These are phyloP conservation scores for Eufriesea mexicana DNA, from an alignment of 1,140 invertebrate genomes.

Conservation along the genomic window DNA sequence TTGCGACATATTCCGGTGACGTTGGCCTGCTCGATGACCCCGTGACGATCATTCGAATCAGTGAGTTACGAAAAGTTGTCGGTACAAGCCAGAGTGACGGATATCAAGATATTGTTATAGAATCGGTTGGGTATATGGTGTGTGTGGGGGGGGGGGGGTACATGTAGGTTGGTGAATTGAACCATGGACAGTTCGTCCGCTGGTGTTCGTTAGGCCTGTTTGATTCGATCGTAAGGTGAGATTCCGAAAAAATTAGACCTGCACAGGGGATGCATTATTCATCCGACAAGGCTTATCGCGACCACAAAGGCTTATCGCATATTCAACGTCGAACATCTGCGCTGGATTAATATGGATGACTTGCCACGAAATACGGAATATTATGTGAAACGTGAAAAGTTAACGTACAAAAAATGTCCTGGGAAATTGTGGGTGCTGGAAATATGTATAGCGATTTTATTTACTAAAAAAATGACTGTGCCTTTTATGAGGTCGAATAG, in stretches of 20 bases:
- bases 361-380: neutral
- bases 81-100: neutral
- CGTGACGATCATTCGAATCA: conserved; percentile 14
- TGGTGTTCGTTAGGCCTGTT: neutral
- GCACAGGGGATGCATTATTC: conserved; percentile 15
- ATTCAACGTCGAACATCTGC: conserved; percentile 21
- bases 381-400: too few relatives aligned
- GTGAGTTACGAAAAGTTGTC: neutral
- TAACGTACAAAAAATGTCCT: neutral
- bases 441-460: neutral
- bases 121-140: neutral
- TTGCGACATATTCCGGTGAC: conserved; percentile 23
- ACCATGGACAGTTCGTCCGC: neutral
- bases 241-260: conserved; percentile 13
- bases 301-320: neutral
- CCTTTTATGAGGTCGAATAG: neutral
- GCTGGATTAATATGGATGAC: conserved; percentile 25
- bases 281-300: conserved; percentile 9
- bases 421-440: neutral
- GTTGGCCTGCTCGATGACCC: conserved; percentile 6
- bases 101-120: neutral
- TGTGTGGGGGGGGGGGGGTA: neutral
- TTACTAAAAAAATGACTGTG: neutral
- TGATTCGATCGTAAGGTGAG: conserved; percentile 3
- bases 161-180: too few relatives aligned